Evolutionary conservation across 2,888 invertebrate species (phyloP), one percentile per base, ranked within the genome.

Genomic region (Halictus quadricinctus): DNA sequence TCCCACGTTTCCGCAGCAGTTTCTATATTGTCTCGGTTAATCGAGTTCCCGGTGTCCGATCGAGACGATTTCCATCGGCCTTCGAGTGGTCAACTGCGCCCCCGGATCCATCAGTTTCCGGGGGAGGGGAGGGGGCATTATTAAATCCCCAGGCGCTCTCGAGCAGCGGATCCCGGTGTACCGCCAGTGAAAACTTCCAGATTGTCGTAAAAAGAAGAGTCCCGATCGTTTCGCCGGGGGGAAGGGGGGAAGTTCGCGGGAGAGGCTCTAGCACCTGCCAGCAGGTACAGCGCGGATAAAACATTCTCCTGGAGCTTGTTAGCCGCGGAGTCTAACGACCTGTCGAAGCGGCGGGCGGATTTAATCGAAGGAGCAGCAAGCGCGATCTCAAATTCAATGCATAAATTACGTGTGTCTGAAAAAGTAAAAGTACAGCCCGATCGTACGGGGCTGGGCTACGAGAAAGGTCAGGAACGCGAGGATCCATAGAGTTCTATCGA

Each of bases 381-480:
- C 76, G 76, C 79, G 64, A 79, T 89, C 88, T 86, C 72, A 89
- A 88, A 88, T 89, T 89, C 87, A 88, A 89, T 86, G 82, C 86
- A 89, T 89, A 85, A 89, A 84, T 89, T 89, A 88, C 79, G 79
- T 76, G 81, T 78, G 77, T 72, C 83, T 50, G 66, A 75, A 76
- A 66, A 82, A 80, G 80, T 87, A 86, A 81, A 81, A 86, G 84
- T 79, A 79, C 77, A 74, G 18, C 29, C 8, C 29, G 41, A 21
- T 36, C 12, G 58, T n/a, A 41, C 8, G 78, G 25, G 21, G 58
- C 1, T 58, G n/a, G 41, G 36, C 29, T 15, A 72, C 75, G 60
- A 72, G 66, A 81, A 88, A 80, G 81, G 84, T 81, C 79, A 73
- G 58, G 54, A 75, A 81, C 81, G n/a, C 66, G 69, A 60, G 74